Evolutionary conservation across 1,140 invertebrate species (phyloP).

Genomic region (Lycorma delicatula): DNA sequence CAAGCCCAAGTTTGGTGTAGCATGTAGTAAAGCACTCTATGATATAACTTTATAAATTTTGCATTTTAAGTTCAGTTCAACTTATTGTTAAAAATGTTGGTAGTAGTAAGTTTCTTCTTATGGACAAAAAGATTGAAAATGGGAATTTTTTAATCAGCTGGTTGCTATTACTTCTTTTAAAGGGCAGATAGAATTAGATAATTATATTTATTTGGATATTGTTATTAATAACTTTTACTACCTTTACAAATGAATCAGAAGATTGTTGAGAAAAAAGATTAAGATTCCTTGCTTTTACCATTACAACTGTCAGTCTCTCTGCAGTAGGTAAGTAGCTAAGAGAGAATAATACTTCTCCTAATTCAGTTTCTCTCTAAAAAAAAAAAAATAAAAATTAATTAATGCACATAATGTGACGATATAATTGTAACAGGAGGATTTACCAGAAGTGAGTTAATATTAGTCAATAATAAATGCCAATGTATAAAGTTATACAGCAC

Average conservation of each 20-base stretch:
- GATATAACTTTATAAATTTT: no score
- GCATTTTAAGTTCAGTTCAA: no score
- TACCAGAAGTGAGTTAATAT: background rate
- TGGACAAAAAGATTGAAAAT: no score
- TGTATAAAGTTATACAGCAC: background rate
- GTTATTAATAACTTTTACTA: no score
- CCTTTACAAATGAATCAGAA: constrained; percentile 47
- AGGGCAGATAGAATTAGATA: no score
- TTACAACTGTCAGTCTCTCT: constrained; percentile 47
- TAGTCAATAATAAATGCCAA: background rate
- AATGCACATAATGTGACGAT: background rate
- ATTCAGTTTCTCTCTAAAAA: constrained; percentile 40
- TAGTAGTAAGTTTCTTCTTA: no score
- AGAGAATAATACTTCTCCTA: constrained; percentile 49
- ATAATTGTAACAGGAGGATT: background rate
- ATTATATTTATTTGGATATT: no score
- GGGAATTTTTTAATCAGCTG: no score
- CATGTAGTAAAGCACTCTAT: no score
- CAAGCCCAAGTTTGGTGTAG: no score
- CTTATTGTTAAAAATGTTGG: no score
- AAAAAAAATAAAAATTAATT: constrained; percentile 19
- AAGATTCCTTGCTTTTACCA: constrained; percentile 49
- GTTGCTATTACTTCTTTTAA: no score
- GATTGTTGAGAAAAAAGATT: constrained; percentile 37
- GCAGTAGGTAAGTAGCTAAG: constrained; percentile 49